Evolutionary conservation across 2,888 invertebrate genomes (phyloP).

Genomic region (Ptychoptera contaminata): DNA sequence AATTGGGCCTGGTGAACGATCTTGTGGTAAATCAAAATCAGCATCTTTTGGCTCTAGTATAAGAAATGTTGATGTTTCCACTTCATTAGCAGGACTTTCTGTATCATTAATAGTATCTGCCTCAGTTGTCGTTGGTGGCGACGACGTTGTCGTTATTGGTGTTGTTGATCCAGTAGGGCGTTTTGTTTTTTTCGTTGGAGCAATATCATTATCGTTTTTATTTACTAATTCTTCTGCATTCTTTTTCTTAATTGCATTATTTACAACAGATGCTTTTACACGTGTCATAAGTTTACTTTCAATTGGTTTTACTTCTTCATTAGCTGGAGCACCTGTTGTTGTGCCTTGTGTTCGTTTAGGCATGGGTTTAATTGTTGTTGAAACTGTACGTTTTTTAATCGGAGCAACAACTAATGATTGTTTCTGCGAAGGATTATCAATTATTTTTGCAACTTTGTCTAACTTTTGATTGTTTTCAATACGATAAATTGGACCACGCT

Average conservation of each 20-base stretch:
- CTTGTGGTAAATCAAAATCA: constrained; percentile 15
- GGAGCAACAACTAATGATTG: constrained; percentile 7
- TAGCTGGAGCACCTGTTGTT: constrained; percentile 16
- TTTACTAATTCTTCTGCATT: not conserved
- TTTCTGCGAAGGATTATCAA: constrained; percentile 7
- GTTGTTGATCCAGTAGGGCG: constrained; percentile 13
- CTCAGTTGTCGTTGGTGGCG: constrained; percentile 19
- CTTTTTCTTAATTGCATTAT: not conserved
- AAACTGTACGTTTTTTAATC: constrained; percentile 12
- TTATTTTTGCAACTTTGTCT: constrained; percentile 10
- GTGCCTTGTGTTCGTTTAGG: constrained; percentile 17
- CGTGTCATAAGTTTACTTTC: not conserved
- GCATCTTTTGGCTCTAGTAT: constrained; percentile 16
- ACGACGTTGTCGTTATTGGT: constrained; percentile 8
- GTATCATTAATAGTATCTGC: constrained; percentile 26
- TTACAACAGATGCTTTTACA: no score
- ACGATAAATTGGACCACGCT: constrained; percentile 8
- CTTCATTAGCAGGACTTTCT: constrained; percentile 4
- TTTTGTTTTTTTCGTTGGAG: constrained; percentile 4
- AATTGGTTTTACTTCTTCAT: constrained; percentile 12
- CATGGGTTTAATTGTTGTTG: constrained; percentile 19
- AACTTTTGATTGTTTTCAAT: constrained; percentile 10
- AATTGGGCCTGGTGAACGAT: constrained; percentile 12
- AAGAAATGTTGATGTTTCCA: constrained; percentile 12
- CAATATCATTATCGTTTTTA: not conserved